These are phyloP conservation scores for Argyrosomus regius DNA, from an alignment of 2,797 vertebrate genomes.

Conservation along the genomic window DNA sequence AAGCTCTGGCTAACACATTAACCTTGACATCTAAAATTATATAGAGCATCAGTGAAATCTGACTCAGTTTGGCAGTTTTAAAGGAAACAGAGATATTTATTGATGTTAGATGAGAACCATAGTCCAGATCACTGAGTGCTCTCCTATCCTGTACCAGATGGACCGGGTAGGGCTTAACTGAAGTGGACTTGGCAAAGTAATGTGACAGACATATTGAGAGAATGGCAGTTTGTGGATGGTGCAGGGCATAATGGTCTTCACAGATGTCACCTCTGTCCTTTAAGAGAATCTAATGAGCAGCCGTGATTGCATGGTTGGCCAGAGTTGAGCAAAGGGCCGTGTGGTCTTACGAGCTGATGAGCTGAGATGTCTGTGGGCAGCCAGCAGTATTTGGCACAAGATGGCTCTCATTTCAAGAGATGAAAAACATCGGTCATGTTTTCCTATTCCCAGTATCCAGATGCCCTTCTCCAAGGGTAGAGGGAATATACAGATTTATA, in stretches of 20 bases:
- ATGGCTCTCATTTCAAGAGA: constrained; percentile 73
- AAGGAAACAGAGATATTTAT: constrained; percentile 67
- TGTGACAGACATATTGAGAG: constrained; percentile 61
- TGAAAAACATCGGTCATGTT: constrained; percentile 73
- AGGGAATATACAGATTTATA: constrained; percentile 60
- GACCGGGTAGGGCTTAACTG: constrained; percentile 46
- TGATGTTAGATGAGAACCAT: constrained; percentile 69
- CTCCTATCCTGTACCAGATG: constrained; percentile 62
- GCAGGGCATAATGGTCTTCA: constrained; percentile 79
- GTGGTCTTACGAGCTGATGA: constrained; percentile 77
- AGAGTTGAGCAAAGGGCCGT: constrained; percentile 64
- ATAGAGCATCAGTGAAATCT: constrained; percentile 53
- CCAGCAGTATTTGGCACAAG: constrained; percentile 73
- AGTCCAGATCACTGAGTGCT: constrained; percentile 57
- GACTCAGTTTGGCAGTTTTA: constrained; percentile 63
- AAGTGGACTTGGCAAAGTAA: constrained; percentile 69
- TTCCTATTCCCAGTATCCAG: constrained; percentile 72
- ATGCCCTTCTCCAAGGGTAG: constrained; percentile 62
- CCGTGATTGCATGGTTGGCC: constrained; percentile 78
- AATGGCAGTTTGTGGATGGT: constrained; percentile 75
- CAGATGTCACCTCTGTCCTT: constrained; percentile 83
- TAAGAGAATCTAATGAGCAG: constrained; percentile 80
- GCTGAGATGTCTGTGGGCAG: constrained; percentile 77
- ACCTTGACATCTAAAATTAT: constrained; percentile 53
- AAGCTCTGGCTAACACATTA: constrained; percentile 62